phyloP scores from a whole-genome alignment of 2,113 vertebrate species.

The Puffinus mauretanicus region DNA sequence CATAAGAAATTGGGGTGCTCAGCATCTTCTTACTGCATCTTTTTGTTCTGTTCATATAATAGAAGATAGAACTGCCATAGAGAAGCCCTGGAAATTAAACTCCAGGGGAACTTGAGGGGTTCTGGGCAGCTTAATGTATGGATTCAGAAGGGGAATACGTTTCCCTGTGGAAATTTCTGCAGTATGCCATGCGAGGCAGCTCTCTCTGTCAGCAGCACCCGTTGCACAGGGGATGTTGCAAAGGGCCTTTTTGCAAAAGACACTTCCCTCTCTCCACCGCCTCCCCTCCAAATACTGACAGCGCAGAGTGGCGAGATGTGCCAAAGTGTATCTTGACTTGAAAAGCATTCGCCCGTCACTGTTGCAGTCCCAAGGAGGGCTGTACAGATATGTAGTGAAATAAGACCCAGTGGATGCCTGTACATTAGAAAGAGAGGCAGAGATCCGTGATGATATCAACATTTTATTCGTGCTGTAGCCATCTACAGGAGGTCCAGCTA shows the following conservation, averaged over 20 bases:
- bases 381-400: conserved; percentile 19
- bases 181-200: rapidly evolving
- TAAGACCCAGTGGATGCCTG: conserved; percentile 11
- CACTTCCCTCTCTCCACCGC: not conserved
- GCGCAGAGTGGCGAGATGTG: not conserved
- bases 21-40: not conserved
- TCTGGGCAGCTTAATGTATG: not conserved
- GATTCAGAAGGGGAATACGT: not conserved
- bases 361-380: not conserved
- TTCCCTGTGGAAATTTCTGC: not conserved
- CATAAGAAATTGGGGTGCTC: rapidly evolving
- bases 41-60: not conserved
- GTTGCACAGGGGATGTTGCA: not conserved
- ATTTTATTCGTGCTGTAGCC: conserved; percentile 8
- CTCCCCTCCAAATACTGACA: not conserved
- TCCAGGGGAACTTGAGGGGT: not conserved
- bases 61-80: not conserved
- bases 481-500: not conserved
- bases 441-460: not conserved
- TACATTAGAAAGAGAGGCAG: not conserved
- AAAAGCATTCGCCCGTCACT: not conserved
- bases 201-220: not conserved
- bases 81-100: not conserved
- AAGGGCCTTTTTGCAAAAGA: not conserved
- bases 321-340: conserved; percentile 17